Evolutionary conservation across 2,113 vertebrate species (phyloP), one percentile per base, ranked within the genome.

Genomic region (Morphnarchus princeps): DNA sequence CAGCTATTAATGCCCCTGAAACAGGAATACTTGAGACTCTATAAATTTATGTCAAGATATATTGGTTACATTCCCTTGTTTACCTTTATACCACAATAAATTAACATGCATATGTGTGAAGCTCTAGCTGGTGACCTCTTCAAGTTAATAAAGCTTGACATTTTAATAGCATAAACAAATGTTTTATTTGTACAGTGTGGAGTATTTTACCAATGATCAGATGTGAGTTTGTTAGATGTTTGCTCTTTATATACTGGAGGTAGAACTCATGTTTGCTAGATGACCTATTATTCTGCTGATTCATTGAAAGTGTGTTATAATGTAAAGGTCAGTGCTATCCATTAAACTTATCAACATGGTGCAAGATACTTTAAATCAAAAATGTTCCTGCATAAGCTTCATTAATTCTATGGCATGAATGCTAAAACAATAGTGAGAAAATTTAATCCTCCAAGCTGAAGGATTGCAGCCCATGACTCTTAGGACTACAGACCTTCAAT

Each of bases 291-390:
- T 96, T 97, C 97, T 97, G 81, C 90, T 97, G 97, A 98, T 98
- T 98, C 95, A 96, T 54, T 95, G 97, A 95, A 97, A 98, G 92
- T 92, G 82, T 97, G 73, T 90, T 97, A 97, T 98, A 98, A 97
- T 98, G 98, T 98, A 98, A 99, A 99, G 98, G 98, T 99, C 98
- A 99, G 69, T 96, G 83, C 96, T 98, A 99, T 98, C 97, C 98
- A 98, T 99, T 99, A 98, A 97, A 97, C 95, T 98, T 98, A 98
- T 98, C 98, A 98, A 97, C 87, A 90, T 82, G 82, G 96, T 96
- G 74, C 94, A 98, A 97, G 96, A 98, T 94, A 93, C 21, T 94
- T 94, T 97, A 95, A 97, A 97, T 97, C n/a, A 97, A 97, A 98
- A 96, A 50, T 43, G 11, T 76, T 96, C 77, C 66, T 69, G 17